These are phyloP conservation scores for Taenaris catops DNA, from an alignment of 2,888 invertebrate genomes.

Conservation along the genomic window DNA sequence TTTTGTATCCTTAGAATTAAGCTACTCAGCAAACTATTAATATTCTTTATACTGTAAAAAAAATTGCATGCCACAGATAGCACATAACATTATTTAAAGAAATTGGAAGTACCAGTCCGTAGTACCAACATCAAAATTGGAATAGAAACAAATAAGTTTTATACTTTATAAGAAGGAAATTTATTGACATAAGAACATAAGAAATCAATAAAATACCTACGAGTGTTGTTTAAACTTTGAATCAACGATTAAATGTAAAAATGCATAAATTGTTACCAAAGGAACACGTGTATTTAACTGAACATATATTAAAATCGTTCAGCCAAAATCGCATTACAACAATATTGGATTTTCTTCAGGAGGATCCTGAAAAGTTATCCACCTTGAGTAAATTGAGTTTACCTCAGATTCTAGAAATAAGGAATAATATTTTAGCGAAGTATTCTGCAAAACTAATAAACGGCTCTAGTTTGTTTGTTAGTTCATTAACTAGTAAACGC, in stretches of 20 bases:
- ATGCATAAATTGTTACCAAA: conserved; percentile 48
- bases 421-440: conserved; percentile 66
- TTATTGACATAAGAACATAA: too few relatives aligned
- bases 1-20: too few relatives aligned
- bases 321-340: conserved; percentile 73
- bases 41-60: too few relatives aligned
- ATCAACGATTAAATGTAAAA: conserved; percentile 4
- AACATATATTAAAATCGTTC: conserved; percentile 60
- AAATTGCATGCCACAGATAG: too few relatives aligned
- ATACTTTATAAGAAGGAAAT: too few relatives aligned
- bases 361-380: conserved; percentile 75
- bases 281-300: conserved; percentile 45
- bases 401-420: conserved; percentile 57
- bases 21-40: too few relatives aligned
- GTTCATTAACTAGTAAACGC: conserved; percentile 40
- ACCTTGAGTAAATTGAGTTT: conserved; percentile 64
- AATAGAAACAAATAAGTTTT: too few relatives aligned
- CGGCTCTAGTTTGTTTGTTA: conserved; percentile 42
- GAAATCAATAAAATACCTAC: too few relatives aligned
- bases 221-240: too few relatives aligned
- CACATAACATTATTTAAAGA: too few relatives aligned
- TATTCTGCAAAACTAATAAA: conserved; percentile 61
- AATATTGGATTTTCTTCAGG: conserved; percentile 77
- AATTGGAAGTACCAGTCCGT: too few relatives aligned
- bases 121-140: too few relatives aligned